Percentiles rank a stretch among this genome's conserved stretches.
These are phyloP conservation scores for Lordiphosa clarofinis DNA, from an alignment of 1,140 invertebrate genomes.

Conservation along the genomic window DNA sequence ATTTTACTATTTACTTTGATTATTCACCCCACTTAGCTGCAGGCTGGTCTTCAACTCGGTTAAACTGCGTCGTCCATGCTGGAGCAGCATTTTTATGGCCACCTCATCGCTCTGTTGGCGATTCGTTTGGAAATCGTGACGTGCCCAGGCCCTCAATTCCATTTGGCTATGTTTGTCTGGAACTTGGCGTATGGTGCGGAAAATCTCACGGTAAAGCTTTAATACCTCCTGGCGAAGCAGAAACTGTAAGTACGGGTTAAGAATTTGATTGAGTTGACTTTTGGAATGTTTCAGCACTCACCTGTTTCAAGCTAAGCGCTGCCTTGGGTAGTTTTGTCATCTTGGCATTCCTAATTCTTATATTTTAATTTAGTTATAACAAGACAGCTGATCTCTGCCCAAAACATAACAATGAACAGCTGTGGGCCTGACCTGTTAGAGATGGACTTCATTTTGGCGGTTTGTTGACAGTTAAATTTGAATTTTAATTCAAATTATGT, in stretches of 20 bases:
- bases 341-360: conserved; percentile 12
- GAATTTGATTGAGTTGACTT: background rate
- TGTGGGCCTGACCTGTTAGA: conserved; percentile 9
- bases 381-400: background rate
- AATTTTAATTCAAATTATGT: too few species aligned
- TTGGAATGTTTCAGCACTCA: conserved; percentile 6
- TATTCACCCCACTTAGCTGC: conserved; percentile 80
- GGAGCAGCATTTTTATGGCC: conserved; percentile 86
- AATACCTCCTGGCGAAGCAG: conserved; percentile 87
- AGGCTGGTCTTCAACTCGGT: conserved; percentile 85
- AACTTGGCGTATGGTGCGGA: conserved; percentile 84
- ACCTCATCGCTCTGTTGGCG: conserved; percentile 85
- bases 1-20: conserved; percentile 25
- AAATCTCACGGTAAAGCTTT: conserved; percentile 87
- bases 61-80: conserved; percentile 85
- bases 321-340: conserved; percentile 81
- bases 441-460: background rate
- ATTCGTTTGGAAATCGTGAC: conserved; percentile 86
- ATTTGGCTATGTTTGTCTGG: conserved; percentile 83
- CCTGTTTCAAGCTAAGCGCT: conserved; percentile 82
- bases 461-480: background rate
- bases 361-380: conserved; percentile 3
- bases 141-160: conserved; percentile 86
- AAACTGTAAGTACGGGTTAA: conserved; percentile 82
- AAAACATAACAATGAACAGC: conserved; percentile 37